phyloP scores from a whole-genome alignment of 2,888 invertebrate genomes.

The Taphrorychus bicolor region DNA sequence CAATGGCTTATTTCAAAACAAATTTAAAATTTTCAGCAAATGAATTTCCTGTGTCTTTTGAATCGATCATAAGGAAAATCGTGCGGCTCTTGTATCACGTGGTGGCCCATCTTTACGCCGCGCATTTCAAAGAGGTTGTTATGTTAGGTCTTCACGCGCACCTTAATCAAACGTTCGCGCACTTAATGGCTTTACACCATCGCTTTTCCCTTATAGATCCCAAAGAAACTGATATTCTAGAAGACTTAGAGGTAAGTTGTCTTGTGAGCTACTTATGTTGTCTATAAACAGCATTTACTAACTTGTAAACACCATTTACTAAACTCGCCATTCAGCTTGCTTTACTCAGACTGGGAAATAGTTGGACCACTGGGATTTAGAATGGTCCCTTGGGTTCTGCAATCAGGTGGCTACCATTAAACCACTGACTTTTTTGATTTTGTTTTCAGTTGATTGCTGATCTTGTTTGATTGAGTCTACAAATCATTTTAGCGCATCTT shows the following conservation, averaged over 20 bases:
- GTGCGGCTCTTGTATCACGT: slow-evolving; percentile 96
- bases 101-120: slow-evolving; percentile 97
- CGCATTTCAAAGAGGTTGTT: slow-evolving; percentile 96
- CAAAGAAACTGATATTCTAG: slow-evolving; percentile 94
- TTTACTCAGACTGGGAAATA: too few species aligned
- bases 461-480: too few species aligned
- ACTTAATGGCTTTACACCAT: slow-evolving; percentile 85
- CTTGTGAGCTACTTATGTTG: neutral
- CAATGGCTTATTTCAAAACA: slow-evolving; percentile 4
- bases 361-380: too few species aligned
- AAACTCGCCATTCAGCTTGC: too few species aligned
- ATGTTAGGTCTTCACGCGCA: slow-evolving; percentile 94
- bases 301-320: too few species aligned
- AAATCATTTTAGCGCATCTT: too few species aligned
- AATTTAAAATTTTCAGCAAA: slow-evolving; percentile 67
- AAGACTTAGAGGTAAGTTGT: slow-evolving; percentile 78
- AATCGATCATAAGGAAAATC: slow-evolving; percentile 94
- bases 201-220: slow-evolving; percentile 92
- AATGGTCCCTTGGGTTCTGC: too few species aligned
- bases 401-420: too few species aligned
- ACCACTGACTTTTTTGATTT: neutral
- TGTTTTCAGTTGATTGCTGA: neutral
- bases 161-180: slow-evolving; percentile 96
- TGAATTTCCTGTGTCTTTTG: slow-evolving; percentile 94
- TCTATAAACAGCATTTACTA: neutral